Percentiles rank a stretch among this genome's conserved stretches.
phyloP scores from a whole-genome alignment of 2,797 vertebrate genomes.

The Valencia hispanica region DNA sequence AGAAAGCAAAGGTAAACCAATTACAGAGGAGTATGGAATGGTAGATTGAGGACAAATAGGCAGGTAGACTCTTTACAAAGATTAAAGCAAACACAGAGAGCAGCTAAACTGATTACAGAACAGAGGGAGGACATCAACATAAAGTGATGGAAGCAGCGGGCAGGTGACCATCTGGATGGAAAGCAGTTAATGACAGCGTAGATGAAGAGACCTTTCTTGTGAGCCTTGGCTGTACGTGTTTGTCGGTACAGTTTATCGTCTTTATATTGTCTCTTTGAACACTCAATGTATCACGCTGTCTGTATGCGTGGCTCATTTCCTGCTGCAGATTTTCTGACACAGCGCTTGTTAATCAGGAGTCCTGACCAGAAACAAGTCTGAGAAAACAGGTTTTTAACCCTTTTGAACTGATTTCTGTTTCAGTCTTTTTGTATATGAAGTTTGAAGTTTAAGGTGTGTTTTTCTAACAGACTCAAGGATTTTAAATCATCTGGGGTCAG shows the following conservation, averaged over 20 bases:
- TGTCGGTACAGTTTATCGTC: constrained; percentile 86
- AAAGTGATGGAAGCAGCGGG: constrained; percentile 44
- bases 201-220: constrained; percentile 39
- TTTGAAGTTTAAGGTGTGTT: neutral
- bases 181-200: constrained; percentile 50
- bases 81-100: constrained; percentile 49
- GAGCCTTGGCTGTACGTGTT: constrained; percentile 87
- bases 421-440: neutral
- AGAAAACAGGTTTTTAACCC: neutral
- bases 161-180: constrained; percentile 60
- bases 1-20: constrained; percentile 52
- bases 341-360: constrained; percentile 40
- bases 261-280: constrained; percentile 95
- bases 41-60: constrained; percentile 30
- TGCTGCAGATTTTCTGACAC: constrained; percentile 82
- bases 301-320: constrained; percentile 94
- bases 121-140: constrained; percentile 49
- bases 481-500: constrained; percentile 15
- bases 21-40: constrained; percentile 39
- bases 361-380: constrained; percentile 64
- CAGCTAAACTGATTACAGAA: constrained; percentile 62
- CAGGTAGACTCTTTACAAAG: constrained; percentile 44
- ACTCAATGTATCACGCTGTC: constrained; percentile 89
- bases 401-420: neutral
- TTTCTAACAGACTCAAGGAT: neutral